Evolutionary conservation across 2,797 vertebrate genomes (phyloP).

Genomic region (Cuculus canorus): DNA sequence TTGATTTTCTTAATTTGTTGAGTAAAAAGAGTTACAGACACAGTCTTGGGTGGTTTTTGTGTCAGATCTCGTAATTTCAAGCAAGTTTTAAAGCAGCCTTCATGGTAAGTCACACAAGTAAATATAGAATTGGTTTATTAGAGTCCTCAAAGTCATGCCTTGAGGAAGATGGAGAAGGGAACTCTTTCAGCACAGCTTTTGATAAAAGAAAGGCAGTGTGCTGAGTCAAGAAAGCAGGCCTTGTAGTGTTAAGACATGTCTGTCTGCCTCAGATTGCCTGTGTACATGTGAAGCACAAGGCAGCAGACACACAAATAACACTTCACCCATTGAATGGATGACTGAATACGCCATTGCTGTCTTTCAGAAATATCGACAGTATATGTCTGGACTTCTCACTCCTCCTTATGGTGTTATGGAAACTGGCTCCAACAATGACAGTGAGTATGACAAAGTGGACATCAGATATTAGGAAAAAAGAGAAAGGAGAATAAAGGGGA

Average conservation of each 20-base stretch:
- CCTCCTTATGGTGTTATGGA: constrained; percentile 98
- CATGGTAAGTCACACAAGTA: not conserved
- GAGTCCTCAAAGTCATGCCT: not conserved
- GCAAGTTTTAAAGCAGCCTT: not conserved
- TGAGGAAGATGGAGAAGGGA: not conserved
- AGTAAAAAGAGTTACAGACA: too few species aligned
- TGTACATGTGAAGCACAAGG: not conserved
- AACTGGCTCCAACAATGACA: constrained; percentile 87
- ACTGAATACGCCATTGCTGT: constrained; percentile 43
- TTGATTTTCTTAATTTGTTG: too few species aligned
- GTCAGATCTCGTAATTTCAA: not conserved
- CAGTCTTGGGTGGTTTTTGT: too few species aligned
- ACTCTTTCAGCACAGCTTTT: not conserved
- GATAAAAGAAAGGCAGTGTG: not conserved
- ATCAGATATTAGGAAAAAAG: not conserved
- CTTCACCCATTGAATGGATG: not conserved
- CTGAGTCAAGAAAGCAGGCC: not conserved
- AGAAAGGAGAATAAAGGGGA: not conserved
- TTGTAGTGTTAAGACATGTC: not conserved
- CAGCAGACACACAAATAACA: not conserved
- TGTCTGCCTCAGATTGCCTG: not conserved
- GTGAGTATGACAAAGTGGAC: constrained; percentile 81
- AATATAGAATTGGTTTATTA: not conserved
- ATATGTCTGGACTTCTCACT: constrained; percentile 94
- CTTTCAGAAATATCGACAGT: constrained; percentile 93